Base-by-base conservation (phyloP, 2,113 vertebrate genomes). In the Rattus rattus region DNA sequence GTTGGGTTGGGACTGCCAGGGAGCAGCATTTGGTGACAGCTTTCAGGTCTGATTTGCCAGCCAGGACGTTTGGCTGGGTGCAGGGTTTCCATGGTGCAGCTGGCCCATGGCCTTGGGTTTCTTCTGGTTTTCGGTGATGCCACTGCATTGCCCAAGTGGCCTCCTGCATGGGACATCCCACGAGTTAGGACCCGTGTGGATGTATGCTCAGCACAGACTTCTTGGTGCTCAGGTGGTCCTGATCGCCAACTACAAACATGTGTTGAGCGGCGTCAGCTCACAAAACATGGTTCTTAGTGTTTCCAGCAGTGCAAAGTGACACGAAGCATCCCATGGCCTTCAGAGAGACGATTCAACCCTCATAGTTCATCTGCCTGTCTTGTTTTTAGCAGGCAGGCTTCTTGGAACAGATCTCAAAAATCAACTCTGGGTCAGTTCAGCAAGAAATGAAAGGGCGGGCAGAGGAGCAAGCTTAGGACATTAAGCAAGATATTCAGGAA, bases 11-110 rank as follows among this genome's bases (percentile, higher is more conserved):
- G 28, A 28, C 85, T 63, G 94, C 90, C 92, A 91, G 90, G 72
- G 76, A 95, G 90, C 96, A 97, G 96, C 94, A 95, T 88, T 94
- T 69, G 88, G 65, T 94, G 91, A 95, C 96, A 97, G 97, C 94
- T 97, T 96, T 96, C 0, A 4, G 70, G 69, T 96, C 47, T 79
- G 43, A 47, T 81, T 90, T 95, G 94, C 96, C 97, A 97, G 17
- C 24, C 94, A 90, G 54, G 49, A 33, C 0, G 28, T 84, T 72
- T 92, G 96, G 92, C 96, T 88, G 92, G 28, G 12, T 33, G 28
- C 49, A 77, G 80, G 88, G 80, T 84, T 96, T 96, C 92, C 5
- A 2, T 67, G 52, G 85, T 28, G 22, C 16, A 93, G 69, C 94
- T 96, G 95, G 96, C 95, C 90, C 56, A 26, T 63, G 92, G 94